These are phyloP conservation scores for Synergus umbraculus DNA, from an alignment of 2,888 invertebrate species.

Conservation along the genomic window DNA sequence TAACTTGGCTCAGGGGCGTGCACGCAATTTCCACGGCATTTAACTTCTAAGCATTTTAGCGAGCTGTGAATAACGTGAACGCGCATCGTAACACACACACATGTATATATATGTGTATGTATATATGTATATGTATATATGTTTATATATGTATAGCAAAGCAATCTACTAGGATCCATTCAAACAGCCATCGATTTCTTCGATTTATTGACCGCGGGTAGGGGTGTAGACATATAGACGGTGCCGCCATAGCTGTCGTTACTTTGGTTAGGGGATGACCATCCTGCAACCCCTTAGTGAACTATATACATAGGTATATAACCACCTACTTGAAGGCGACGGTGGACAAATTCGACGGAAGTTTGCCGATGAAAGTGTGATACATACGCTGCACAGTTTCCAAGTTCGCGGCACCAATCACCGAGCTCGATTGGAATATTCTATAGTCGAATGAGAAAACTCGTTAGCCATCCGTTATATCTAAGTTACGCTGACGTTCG, in stretches of 20 bases:
- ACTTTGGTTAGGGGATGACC: constrained; percentile 64
- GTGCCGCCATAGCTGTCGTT: constrained; percentile 63
- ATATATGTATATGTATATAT: not conserved
- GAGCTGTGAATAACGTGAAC: constrained; percentile 55
- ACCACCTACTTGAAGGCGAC: not conserved
- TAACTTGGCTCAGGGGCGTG: constrained; percentile 16
- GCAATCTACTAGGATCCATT: constrained; percentile 71
- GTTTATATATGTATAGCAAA: constrained; percentile 50
- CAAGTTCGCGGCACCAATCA: constrained; percentile 15
- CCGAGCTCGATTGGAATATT: constrained; percentile 11
- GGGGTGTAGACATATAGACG: constrained; percentile 64
- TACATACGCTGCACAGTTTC: constrained; percentile 4
- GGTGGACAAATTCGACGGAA: constrained; percentile 11
- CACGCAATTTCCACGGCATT: constrained; percentile 63
- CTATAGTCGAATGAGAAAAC: constrained; percentile 1
- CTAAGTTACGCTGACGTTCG: constrained; percentile 14
- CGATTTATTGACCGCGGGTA: constrained; percentile 67
- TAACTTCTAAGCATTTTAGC: constrained; percentile 63
- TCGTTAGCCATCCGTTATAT: constrained; percentile 12
- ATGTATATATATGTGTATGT: not conserved
- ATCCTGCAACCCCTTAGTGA: constrained; percentile 41
- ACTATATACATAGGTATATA: constrained; percentile 3
- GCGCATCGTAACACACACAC: not conserved
- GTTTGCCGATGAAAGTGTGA: not conserved
- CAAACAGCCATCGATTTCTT: constrained; percentile 73